These are phyloP conservation scores for Pionites leucogaster DNA, from an alignment of 2,113 vertebrate genomes.

Conservation along the genomic window DNA sequence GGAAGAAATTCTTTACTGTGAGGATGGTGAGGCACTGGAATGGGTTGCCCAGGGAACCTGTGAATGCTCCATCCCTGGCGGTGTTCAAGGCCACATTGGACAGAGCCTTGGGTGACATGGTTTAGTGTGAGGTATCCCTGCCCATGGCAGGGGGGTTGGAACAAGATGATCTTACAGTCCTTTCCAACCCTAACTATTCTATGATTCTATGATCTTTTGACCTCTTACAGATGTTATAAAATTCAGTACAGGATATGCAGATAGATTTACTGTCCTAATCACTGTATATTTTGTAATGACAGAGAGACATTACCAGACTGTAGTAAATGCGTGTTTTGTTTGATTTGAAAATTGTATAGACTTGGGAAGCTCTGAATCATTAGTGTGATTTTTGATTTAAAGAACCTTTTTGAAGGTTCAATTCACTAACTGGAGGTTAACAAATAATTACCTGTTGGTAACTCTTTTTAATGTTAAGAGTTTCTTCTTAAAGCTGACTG, in stretches of 20 bases:
- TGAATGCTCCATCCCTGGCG: too few relatives aligned
- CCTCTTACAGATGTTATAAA: background rate
- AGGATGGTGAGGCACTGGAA: too few relatives aligned
- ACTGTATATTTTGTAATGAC: background rate
- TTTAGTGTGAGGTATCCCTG: too few relatives aligned
- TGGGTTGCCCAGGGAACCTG: too few relatives aligned
- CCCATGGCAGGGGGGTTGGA: too few relatives aligned
- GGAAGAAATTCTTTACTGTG: too few relatives aligned
- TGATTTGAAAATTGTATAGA: background rate
- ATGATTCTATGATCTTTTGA: background rate
- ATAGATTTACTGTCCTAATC: background rate
- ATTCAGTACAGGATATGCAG: background rate
- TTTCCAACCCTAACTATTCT: too few relatives aligned
- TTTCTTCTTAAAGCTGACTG: background rate
- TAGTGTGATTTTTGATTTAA: background rate
- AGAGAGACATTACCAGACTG: background rate
- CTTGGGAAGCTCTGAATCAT: background rate
- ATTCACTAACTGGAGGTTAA: background rate
- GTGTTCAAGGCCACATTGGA: too few relatives aligned
- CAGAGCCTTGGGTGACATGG: too few relatives aligned
- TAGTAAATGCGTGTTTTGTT: background rate
- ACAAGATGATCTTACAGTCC: too few relatives aligned
- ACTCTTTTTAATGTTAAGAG: background rate
- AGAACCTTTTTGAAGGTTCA: background rate
- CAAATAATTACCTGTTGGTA: background rate